These are phyloP conservation scores for Megaceryle alcyon DNA, from an alignment of 2,797 vertebrate genomes.

Conservation along the genomic window DNA sequence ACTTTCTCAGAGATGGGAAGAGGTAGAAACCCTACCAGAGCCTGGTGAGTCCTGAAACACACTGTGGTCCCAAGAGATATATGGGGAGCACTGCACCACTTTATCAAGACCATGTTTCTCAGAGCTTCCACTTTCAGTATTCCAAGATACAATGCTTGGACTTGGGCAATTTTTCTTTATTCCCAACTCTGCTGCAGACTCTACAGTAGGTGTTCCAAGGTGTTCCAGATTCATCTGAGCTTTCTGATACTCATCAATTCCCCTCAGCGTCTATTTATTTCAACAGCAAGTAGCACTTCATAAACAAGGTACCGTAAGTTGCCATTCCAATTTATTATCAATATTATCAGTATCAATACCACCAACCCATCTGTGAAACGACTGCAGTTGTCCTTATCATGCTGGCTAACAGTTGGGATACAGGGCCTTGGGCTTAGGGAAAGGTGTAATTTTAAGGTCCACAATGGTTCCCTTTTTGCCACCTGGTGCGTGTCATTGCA, in stretches of 20 bases:
- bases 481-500: not conserved
- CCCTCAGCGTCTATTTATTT: not conserved
- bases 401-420: not conserved
- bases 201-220: not conserved
- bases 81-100: accelerated
- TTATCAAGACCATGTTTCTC: not conserved
- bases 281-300: not conserved
- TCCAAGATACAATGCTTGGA: not conserved
- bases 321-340: not conserved
- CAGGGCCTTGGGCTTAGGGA: not conserved
- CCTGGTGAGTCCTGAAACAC: not conserved
- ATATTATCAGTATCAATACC: not conserved
- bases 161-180: not conserved
- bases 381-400: not conserved
- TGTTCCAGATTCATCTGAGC: not conserved
- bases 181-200: not conserved
- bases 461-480: not conserved
- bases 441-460: not conserved
- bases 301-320: not conserved
- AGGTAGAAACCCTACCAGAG: not conserved
- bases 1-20: not conserved
- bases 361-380: not conserved
- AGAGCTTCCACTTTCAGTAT: not conserved
- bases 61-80: not conserved
- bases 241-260: not conserved